phyloP scores from a whole-genome alignment of 2,888 invertebrate genomes.

The Phytoseiulus persimilis region DNA sequence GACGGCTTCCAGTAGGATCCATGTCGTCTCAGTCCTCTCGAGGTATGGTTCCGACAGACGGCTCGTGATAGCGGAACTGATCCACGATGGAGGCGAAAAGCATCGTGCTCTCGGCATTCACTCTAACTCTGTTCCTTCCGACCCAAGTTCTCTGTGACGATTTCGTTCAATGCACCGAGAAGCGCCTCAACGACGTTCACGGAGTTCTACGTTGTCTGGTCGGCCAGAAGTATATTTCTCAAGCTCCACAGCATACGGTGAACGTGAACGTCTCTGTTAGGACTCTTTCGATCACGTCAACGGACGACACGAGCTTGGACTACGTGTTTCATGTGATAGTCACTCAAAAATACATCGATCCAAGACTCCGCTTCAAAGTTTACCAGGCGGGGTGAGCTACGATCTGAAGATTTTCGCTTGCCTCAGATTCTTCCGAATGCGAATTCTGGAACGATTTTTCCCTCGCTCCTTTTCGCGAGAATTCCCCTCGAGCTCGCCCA shows the following conservation, averaged over 20 bases:
- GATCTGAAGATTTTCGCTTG: not conserved
- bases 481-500: no score
- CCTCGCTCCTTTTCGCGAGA: no score
- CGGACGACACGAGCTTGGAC: not conserved
- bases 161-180: not conserved
- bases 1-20: not conserved
- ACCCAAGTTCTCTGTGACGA: not conserved
- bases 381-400: not conserved
- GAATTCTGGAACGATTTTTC: no score
- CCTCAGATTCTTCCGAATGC: no score
- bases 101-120: not conserved
- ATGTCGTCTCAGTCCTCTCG: not conserved
- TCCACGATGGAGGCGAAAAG: not conserved
- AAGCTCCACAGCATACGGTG: not conserved
- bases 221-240: not conserved
- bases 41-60: not conserved
- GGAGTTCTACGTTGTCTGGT: not conserved
- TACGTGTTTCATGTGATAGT: conserved; percentile 11
- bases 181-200: conserved; percentile 9
- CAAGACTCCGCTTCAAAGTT: conserved; percentile 20
- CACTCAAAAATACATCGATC: conserved; percentile 9
- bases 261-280: conserved; percentile 21
- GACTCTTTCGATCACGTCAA: not conserved
- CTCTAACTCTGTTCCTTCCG: not conserved
- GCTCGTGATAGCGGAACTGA: not conserved